Conservation (phyloP, 2,113 vertebrate species). For the Onychostruthus taczanowskii region DNA sequence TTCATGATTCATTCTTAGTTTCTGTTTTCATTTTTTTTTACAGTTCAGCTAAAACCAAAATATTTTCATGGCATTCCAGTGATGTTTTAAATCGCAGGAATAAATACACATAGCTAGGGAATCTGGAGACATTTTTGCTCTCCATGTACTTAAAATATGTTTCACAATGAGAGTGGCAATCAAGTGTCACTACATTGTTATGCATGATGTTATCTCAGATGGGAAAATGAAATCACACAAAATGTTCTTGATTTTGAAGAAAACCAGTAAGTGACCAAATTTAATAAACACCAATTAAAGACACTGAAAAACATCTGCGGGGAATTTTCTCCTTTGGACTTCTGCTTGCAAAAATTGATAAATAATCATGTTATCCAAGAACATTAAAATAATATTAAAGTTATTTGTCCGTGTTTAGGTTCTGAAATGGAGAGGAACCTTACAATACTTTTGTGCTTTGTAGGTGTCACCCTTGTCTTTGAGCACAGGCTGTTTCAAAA, state of each 20-base stretch:
- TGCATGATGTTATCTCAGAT: conserved; percentile 47
- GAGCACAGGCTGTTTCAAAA: neutral
- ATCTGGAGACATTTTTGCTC: neutral
- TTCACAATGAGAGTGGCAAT: neutral
- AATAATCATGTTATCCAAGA: neutral
- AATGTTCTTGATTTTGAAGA: neutral
- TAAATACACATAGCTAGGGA: neutral
- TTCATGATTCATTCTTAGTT: neutral
- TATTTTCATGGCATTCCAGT: neutral
- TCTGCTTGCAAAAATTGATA: neutral
- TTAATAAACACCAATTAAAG: neutral
- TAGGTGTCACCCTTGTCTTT: neutral
- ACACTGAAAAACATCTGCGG: neutral
- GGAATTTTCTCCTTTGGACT: neutral
- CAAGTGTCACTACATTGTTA: conserved; percentile 41
- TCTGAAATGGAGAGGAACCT: neutral
- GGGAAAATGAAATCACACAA: conserved; percentile 51
- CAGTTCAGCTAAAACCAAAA: neutral
- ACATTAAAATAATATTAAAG: neutral
- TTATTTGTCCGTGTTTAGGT: neutral
- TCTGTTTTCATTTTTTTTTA: neutral
- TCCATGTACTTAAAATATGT: neutral
- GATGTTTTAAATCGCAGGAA: neutral
- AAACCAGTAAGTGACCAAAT: neutral
- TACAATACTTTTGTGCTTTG: neutral